Conservation (phyloP, 2,888 invertebrate genomes). For the Drepanosiphum platanoidis region DNA sequence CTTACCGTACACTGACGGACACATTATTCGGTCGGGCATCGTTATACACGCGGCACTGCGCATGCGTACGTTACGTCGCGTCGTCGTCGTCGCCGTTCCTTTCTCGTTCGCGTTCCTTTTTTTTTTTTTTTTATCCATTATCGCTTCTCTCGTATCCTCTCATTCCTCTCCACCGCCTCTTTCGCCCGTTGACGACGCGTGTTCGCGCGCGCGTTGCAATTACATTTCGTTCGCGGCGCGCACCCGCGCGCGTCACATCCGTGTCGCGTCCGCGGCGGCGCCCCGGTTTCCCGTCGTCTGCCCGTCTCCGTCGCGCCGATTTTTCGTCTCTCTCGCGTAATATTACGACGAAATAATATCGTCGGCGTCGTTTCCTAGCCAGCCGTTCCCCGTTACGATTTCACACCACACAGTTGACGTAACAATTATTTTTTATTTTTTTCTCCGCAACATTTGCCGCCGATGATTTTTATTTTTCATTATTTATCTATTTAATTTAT, state of each 20-base stretch:
- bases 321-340: neutral
- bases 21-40: slow-evolving; percentile 12
- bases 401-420: too few species aligned
- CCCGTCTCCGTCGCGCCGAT: neutral
- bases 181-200: too few species aligned
- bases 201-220: neutral
- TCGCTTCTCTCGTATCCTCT: neutral
- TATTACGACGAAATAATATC: too few species aligned
- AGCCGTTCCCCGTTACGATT: neutral
- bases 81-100: slow-evolving; percentile 22
- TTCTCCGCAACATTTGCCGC: too few species aligned
- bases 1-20: slow-evolving; percentile 52
- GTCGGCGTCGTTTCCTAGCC: neutral
- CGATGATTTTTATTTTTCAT: too few species aligned
- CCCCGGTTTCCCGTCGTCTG: too few species aligned
- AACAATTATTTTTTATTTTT: too few species aligned
- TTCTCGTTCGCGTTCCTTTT: slow-evolving; percentile 25
- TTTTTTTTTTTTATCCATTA: neutral
- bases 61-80: slow-evolving; percentile 36
- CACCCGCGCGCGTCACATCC: neutral
- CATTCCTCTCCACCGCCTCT: neutral
- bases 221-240: neutral
- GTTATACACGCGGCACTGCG: slow-evolving; percentile 34
- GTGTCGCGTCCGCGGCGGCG: neutral
- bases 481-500: too few species aligned